These are phyloP conservation scores for Pelobates cultripes DNA, from an alignment of 2,797 vertebrate species.

Conservation along the genomic window DNA sequence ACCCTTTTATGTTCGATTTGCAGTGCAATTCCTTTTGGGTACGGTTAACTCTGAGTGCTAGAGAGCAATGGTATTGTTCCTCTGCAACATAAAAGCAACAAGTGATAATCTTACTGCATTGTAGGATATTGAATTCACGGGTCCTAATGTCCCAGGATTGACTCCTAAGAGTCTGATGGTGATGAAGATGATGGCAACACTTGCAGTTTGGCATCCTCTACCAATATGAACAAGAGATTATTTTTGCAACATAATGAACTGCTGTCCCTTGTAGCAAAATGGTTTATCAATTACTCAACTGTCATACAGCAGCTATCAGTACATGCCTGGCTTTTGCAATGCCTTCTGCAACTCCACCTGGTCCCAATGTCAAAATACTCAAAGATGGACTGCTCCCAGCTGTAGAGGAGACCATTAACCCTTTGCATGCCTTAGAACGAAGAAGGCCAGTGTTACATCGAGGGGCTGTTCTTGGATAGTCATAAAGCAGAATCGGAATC, in stretches of 20 bases:
- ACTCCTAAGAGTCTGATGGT: too few relatives aligned
- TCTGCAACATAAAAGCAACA: too few relatives aligned
- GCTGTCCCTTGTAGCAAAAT: background rate
- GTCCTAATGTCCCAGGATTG: too few relatives aligned
- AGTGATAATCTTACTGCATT: too few relatives aligned
- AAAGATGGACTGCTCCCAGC: background rate
- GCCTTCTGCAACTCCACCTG: background rate
- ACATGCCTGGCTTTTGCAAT: background rate
- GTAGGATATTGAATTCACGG: too few relatives aligned
- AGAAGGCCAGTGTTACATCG: background rate
- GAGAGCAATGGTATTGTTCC: too few relatives aligned
- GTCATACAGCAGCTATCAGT: background rate
- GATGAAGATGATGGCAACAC: too few relatives aligned
- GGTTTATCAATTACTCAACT: background rate
- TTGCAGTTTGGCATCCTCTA: too few relatives aligned
- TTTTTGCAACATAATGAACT: background rate
- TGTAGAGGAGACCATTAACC: slow-evolving; percentile 13
- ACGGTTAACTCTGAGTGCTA: background rate
- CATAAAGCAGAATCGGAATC: slow-evolving; percentile 93
- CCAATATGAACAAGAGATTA: too few relatives aligned
- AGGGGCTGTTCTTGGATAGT: slow-evolving; percentile 52
- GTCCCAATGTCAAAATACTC: background rate
- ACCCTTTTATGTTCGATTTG: too few relatives aligned
- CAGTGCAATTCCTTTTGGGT: too few relatives aligned
- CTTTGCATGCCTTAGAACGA: background rate